phyloP scores from a whole-genome alignment of 2,797 vertebrate species.

The Syngnathus rostellatus region DNA sequence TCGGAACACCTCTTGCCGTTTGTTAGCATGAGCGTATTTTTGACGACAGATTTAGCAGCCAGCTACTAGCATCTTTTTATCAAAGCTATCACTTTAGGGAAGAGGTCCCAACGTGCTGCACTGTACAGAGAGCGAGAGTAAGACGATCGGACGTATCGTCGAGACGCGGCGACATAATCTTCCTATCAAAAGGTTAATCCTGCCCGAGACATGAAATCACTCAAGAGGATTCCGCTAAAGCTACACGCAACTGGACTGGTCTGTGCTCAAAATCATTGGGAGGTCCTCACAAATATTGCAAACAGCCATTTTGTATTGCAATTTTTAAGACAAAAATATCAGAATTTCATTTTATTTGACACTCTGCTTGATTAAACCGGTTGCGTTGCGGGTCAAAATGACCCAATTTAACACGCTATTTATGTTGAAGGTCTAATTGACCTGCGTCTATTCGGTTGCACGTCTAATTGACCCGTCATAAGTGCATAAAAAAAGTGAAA shows the following conservation, averaged over 20 bases:
- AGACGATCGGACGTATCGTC: background rate
- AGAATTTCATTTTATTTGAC: too few relatives aligned
- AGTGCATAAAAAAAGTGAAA: background rate
- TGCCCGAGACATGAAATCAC: conserved; percentile 3
- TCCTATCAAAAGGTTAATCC: conserved; percentile 6
- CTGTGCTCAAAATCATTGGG: background rate
- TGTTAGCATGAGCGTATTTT: background rate
- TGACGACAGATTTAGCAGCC: background rate
- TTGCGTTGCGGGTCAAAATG: too few relatives aligned
- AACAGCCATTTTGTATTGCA: too few relatives aligned
- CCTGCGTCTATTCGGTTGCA: background rate
- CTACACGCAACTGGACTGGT: conserved; percentile 2
- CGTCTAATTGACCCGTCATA: background rate
- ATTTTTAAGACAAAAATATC: too few relatives aligned
- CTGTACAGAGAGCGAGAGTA: background rate
- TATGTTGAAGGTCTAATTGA: background rate
- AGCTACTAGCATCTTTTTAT: background rate
- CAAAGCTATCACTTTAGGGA: too few relatives aligned
- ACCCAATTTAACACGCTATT: background rate
- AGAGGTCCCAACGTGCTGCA: background rate
- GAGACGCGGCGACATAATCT: conserved; percentile 2
- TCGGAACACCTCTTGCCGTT: too few relatives aligned
- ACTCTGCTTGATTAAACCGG: too few relatives aligned
- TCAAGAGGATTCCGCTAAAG: conserved; percentile 1
- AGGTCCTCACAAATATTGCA: too few relatives aligned